Percentiles rank a stretch among this genome's conserved stretches.
These are phyloP conservation scores for Boulengeromyrus knoepffleri DNA, from an alignment of 2,113 vertebrate genomes.

Conservation along the genomic window DNA sequence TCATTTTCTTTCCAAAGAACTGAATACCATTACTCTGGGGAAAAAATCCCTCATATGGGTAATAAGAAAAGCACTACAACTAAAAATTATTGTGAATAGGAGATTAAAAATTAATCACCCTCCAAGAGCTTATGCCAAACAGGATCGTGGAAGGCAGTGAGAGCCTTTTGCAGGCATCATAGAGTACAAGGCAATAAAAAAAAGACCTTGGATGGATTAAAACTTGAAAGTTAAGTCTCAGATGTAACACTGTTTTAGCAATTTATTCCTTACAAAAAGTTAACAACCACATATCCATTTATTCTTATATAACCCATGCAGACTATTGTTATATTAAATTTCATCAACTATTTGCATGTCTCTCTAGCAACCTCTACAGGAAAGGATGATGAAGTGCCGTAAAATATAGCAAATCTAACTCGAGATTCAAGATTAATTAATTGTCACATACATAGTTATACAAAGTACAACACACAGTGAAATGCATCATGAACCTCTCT, in stretches of 20 bases:
- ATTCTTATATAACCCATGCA: background rate
- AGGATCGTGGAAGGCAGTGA: background rate
- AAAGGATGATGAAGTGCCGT: background rate
- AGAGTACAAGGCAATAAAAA: background rate
- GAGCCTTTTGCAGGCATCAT: background rate
- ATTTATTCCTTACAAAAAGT: background rate
- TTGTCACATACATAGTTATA: no score
- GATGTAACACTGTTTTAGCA: background rate
- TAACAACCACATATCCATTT: background rate
- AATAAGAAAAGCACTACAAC: background rate
- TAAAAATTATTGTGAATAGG: background rate
- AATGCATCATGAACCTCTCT: no score
- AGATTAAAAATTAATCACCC: background rate
- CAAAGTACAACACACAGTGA: no score
- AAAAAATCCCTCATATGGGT: background rate
- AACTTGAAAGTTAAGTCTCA: background rate
- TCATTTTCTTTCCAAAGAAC: background rate
- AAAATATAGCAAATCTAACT: background rate
- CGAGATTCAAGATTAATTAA: no score
- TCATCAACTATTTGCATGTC: background rate
- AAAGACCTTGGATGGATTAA: background rate
- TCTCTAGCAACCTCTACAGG: background rate
- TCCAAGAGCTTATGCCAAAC: background rate
- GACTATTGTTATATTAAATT: background rate
- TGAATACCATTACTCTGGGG: background rate